Evolutionary conservation across 2,113 vertebrate genomes (phyloP), one percentile per base, ranked within the genome.

Genomic region (Tenrec ecaudatus): DNA sequence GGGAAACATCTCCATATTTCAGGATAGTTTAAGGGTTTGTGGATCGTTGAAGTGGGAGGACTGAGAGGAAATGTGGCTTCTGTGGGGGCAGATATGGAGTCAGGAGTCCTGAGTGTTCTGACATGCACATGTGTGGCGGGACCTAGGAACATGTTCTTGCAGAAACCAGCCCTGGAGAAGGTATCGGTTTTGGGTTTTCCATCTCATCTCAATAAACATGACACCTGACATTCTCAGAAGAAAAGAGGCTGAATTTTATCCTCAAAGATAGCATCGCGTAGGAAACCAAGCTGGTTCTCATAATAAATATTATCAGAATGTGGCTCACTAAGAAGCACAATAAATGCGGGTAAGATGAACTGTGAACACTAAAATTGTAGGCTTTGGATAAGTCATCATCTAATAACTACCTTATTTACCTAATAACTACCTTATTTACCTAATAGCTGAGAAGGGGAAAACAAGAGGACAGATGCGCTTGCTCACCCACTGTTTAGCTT

Each of bases 331-430:
- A 84, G 79, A 19, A 95, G 85, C 82, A 66, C 68, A 38, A 62
- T 90, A 47, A 86, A 25, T 79, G 91, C 78, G 89, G 68, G 27
- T 75, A 47, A 82, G 83, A 90, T 92, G 90, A 95, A 90, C 90
- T 89, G 83, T 82, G 94, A 96, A 92, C 76, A 62, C 79, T 92
- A 19, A 97, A 96, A 95, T 96, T 96, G 93, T 78, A 96, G 96
- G 94, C 83, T 97, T 95, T 94, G 83, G 53, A 5, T 19, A 92
- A 97, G 94, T 96, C 97, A 96, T 96, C 96, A 77, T 93, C 93
- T 97, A 97, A 97, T 97, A 93, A 88, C 88, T 96, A 94, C 96
- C 80, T 97, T 97, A 96, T 97, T 97, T 97, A 96, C 92, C 96
- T 97, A 97, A 96, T 96, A 93, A 86, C 94, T 92, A 89, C 92